Evolutionary conservation across 2,888 invertebrate genomes (phyloP).

Genomic region (Nemapogon koenigi): DNA sequence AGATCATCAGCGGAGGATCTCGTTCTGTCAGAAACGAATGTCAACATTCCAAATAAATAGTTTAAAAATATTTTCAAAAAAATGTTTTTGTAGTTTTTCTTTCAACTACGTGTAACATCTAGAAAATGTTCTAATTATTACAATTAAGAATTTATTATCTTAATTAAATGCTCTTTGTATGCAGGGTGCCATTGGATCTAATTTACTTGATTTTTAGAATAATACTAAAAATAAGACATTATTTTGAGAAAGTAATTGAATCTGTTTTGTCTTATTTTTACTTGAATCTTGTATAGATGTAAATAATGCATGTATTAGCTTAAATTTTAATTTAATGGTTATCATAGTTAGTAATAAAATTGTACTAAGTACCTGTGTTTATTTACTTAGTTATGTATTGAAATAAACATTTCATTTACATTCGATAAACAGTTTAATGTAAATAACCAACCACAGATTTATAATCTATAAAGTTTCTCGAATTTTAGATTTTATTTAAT

Average conservation of each 20-base stretch:
- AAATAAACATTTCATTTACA: no score
- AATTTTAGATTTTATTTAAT: no score
- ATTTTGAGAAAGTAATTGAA: neutral
- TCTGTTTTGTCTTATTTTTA: neutral
- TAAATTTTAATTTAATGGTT: neutral
- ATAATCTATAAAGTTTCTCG: no score
- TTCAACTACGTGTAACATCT: no score
- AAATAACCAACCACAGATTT: no score
- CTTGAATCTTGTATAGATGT: neutral
- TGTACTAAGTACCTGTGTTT: no score
- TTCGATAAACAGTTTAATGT: no score
- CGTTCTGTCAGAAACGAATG: neutral
- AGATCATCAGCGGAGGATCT: conserved; percentile 49
- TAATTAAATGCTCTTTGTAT: neutral
- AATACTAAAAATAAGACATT: neutral
- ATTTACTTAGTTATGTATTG: no score
- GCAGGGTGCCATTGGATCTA: conserved; percentile 2
- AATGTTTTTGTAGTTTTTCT: neutral
- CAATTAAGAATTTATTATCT: neutral
- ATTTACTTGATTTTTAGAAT: neutral
- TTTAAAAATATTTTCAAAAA: neutral
- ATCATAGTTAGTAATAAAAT: neutral
- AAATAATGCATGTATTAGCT: neutral
- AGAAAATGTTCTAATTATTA: no score
- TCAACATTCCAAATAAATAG: conserved; percentile 1